Evolutionary conservation across 2,797 vertebrate genomes (phyloP).

Genomic region (Acanthornis magna): DNA sequence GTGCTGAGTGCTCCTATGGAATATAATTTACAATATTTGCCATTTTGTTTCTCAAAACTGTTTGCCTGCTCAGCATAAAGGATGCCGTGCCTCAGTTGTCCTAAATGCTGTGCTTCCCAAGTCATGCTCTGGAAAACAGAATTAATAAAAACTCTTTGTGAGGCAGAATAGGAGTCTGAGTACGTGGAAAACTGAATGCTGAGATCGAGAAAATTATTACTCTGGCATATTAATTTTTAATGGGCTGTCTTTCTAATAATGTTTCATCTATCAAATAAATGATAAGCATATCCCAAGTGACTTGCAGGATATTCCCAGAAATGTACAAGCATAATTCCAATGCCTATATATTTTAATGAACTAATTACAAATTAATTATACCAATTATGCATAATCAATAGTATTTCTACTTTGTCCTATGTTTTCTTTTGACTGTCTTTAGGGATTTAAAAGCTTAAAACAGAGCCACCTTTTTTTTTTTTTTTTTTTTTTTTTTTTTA

Average conservation of each 20-base stretch:
- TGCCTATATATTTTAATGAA: conserved; percentile 66
- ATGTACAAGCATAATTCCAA: conserved; percentile 58
- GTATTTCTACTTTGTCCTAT: conserved; percentile 47
- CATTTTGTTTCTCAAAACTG: neutral
- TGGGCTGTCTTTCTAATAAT: conserved; percentile 66
- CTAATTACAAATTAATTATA: conserved; percentile 72
- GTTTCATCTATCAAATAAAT: conserved; percentile 65
- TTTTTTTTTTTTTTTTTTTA: neutral
- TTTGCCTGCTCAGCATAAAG: neutral
- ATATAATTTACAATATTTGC: neutral
- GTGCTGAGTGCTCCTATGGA: neutral
- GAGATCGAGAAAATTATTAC: conserved; percentile 56
- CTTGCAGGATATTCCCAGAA: conserved; percentile 65
- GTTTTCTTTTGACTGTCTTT: conserved; percentile 46
- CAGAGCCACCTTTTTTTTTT: neutral
- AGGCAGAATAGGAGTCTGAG: neutral
- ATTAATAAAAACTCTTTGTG: conserved; percentile 4
- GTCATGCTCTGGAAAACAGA: neutral
- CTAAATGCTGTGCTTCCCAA: neutral
- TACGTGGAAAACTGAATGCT: conserved; percentile 2
- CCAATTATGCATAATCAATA: conserved; percentile 61
- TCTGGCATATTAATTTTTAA: conserved; percentile 66
- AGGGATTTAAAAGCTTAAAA: conserved; percentile 38
- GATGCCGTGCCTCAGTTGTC: neutral
- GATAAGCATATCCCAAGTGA: conserved; percentile 60